Base-by-base conservation (phyloP, 1,140 invertebrate genomes). In the Hyles vespertilio region DNA sequence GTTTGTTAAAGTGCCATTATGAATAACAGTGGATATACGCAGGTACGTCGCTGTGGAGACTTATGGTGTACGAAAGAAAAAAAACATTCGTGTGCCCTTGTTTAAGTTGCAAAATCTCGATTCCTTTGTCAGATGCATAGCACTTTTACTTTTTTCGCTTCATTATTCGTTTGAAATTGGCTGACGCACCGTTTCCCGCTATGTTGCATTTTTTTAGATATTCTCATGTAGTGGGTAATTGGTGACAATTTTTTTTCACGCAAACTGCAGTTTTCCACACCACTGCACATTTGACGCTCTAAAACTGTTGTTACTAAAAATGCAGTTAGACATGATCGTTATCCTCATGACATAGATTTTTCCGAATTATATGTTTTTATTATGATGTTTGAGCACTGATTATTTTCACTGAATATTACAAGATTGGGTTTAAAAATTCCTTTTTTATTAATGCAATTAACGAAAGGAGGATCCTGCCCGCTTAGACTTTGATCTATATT, bases 91-190 rank as follows among this genome's bases (percentile, higher is more conserved):
- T 70, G 72, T 82, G 83, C 78, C 81, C 82, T 84, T 87, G 81
- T 79, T 82, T 72, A 56, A 70, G 65, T 84, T 87, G 81, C 79
- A 77, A 84, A 87, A 87, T 84, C 81, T 79, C 65, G 59, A 71
- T 78, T 86, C 79, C 83, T 87, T 87, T 87, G 84, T 87, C 74
- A 84, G 69, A 77, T 74, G 70, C 61, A 72, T 58, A 47, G 61
- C 61, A 87, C 84, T 87, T 87, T 87, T 87, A 87, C 81, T 85
- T 87, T 87, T 82, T 73, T 55, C 67, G 57, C 54, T 32, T 59
- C 61, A 51, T 54, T 44, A 51, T 61, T 64, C 63, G 61, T 65
- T 56, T 34, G 36, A 59, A 32, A 61, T 61, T 34, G 33, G 33
- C 7, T 54, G 45, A 72, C 51, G 34, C 44, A 33, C 32, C 61